A percentile compares a stretch with the other conserved stretches of the same genome.
Evolutionary conservation across 2,113 vertebrate genomes (phyloP).

Genomic region (Enhydra lutris): DNA sequence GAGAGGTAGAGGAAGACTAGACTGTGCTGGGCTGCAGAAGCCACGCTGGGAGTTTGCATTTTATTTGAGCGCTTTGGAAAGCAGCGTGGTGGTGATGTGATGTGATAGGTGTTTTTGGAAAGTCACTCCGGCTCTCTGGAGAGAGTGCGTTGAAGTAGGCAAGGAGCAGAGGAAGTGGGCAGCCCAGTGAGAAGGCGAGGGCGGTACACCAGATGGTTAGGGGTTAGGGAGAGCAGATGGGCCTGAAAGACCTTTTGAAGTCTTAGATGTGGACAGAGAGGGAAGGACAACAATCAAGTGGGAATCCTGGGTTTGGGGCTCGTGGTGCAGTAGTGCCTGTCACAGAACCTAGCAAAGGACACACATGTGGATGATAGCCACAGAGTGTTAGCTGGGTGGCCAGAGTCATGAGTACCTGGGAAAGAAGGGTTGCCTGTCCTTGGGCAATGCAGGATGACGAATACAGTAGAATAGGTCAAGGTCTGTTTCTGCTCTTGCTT

Average conservation of each 20-base stretch:
- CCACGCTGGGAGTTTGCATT: background rate
- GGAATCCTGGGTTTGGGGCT: background rate
- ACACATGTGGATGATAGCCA: rapidly evolving
- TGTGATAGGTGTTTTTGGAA: background rate
- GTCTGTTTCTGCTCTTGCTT: background rate
- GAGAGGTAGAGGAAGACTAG: background rate
- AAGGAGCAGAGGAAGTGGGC: background rate
- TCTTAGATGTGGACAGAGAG: background rate
- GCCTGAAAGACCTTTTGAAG: background rate
- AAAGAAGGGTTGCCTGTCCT: rapidly evolving
- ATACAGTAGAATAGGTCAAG: background rate
- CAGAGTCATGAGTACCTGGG: too few species aligned
- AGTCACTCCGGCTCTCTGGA: background rate
- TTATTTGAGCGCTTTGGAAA: background rate
- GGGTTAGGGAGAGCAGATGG: background rate
- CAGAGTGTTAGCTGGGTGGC: too few species aligned
- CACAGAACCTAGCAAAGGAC: background rate
- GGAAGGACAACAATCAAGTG: too few species aligned
- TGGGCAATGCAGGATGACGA: background rate
- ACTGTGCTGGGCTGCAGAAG: background rate
- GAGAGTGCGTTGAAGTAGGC: rapidly evolving
- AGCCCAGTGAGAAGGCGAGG: background rate
- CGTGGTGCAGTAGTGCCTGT: too few species aligned
- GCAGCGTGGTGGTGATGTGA: background rate
- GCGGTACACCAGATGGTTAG: background rate